Conservation (phyloP, 2,797 vertebrate species). For the Somateria mollissima region DNA sequence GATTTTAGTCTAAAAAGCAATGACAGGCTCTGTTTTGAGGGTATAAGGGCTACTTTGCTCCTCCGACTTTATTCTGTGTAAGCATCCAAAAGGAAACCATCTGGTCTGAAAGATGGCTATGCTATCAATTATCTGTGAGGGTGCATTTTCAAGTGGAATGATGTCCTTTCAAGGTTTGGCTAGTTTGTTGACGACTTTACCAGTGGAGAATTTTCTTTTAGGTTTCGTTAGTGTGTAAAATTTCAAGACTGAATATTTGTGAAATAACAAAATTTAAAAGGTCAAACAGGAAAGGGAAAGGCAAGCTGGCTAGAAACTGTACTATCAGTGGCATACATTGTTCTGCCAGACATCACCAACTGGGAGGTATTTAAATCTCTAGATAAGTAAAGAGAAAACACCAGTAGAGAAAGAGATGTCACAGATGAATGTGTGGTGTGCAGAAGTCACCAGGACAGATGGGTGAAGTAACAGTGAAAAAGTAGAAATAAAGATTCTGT, state of each 20-base stretch:
- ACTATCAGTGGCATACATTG: neutral
- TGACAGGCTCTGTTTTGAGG: conserved; percentile 28
- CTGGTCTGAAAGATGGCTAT: conserved; percentile 57
- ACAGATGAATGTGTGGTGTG: neutral
- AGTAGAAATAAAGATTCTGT: neutral
- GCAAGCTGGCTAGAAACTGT: neutral
- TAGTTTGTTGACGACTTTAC: conserved; percentile 42
- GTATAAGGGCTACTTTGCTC: conserved; percentile 40
- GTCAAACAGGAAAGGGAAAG: conserved; percentile 19
- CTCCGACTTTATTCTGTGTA: conserved; percentile 29
- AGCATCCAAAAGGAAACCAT: conserved; percentile 37
- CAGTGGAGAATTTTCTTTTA: conserved; percentile 31
- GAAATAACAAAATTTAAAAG: neutral
- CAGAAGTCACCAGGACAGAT: neutral
- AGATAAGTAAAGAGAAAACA: neutral
- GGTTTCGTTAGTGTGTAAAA: conserved; percentile 4
- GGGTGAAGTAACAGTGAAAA: neutral
- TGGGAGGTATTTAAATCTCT: conserved; percentile 1
- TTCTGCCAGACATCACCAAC: conserved; percentile 4
- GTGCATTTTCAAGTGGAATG: conserved; percentile 46
- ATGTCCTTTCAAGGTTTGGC: conserved; percentile 26
- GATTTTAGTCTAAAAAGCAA: conserved; percentile 25
- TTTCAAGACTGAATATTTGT: conserved; percentile 28
- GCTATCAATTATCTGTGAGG: conserved; percentile 58
- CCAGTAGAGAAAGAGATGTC: neutral